These are phyloP conservation scores for Pasiphila rectangulata DNA, from an alignment of 2,888 invertebrate species.

Conservation along the genomic window DNA sequence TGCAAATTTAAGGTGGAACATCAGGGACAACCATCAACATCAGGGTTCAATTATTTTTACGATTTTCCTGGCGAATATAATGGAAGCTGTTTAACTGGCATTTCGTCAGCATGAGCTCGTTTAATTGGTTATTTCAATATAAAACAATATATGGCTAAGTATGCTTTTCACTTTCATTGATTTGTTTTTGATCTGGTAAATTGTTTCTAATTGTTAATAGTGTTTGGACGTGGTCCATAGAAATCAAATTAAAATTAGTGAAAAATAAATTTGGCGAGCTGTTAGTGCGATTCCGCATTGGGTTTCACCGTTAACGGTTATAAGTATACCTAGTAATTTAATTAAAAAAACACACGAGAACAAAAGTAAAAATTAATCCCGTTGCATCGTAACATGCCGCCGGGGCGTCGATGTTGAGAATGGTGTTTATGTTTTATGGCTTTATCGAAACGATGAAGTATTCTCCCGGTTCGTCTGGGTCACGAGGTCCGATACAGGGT, in stretches of 20 bases:
- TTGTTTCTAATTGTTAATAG: too few species aligned
- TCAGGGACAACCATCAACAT: background rate
- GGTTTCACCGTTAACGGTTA: too few species aligned
- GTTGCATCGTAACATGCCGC: conserved; percentile 38
- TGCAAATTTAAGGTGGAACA: conserved; percentile 64
- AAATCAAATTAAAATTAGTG: too few species aligned
- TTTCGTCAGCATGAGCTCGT: background rate
- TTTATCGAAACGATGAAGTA: conserved; percentile 49
- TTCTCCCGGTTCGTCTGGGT: conserved; percentile 41
- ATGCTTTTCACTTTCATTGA: too few species aligned
- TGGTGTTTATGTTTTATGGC: conserved; percentile 47
- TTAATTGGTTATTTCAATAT: too few species aligned
- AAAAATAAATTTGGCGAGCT: too few species aligned
- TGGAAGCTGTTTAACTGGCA: background rate
- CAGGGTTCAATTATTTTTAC: background rate
- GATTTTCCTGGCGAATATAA: background rate
- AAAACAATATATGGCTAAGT: too few species aligned
- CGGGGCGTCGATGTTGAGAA: conserved; percentile 46
- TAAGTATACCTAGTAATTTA: too few species aligned
- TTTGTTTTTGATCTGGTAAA: too few species aligned
- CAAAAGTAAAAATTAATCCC: conserved; percentile 52
- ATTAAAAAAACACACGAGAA: conserved; percentile 47
- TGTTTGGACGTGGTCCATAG: too few species aligned
- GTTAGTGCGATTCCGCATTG: background rate
- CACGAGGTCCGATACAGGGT: conserved; percentile 42